Evolutionary conservation across 1,140 invertebrate species (phyloP).

Genomic region (Carcinoscorpius rotundicauda): DNA sequence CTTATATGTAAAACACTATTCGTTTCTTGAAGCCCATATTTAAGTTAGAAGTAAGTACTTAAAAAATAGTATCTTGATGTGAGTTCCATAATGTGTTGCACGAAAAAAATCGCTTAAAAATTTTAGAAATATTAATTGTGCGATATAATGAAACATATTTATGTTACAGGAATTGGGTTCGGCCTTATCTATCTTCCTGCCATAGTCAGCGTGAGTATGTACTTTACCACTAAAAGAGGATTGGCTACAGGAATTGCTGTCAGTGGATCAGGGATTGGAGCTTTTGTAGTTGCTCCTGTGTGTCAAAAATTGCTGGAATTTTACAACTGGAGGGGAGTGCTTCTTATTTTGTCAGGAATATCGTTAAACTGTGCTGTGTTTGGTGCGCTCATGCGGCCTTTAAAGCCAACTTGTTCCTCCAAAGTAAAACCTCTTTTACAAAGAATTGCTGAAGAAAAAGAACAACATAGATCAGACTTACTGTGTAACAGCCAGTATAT

Average conservation of each 20-base stretch:
- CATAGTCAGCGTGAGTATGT: slow-evolving; percentile 94
- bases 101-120: too few relatives aligned
- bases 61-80: too few relatives aligned
- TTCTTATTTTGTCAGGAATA: slow-evolving; percentile 79
- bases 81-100: too few relatives aligned
- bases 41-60: too few relatives aligned
- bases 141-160: too few relatives aligned
- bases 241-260: slow-evolving; percentile 97
- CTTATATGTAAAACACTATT: too few relatives aligned
- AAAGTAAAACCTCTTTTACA: slow-evolving; percentile 43
- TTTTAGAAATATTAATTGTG: too few relatives aligned
- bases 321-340: slow-evolving; percentile 77
- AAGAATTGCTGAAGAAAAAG: slow-evolving; percentile 78
- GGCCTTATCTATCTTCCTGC: slow-evolving; percentile 95
- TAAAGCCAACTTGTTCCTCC: slow-evolving; percentile 37
- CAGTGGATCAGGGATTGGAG: slow-evolving; percentile 86
- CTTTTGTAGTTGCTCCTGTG: slow-evolving; percentile 85
- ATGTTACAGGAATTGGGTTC: slow-evolving; percentile 40
- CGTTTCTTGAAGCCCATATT: too few relatives aligned
- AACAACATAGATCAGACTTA: slow-evolving; percentile 37
- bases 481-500: slow-evolving; percentile 18
- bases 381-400: slow-evolving; percentile 84
- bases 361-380: slow-evolving; percentile 87
- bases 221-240: slow-evolving; percentile 93
- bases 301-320: slow-evolving; percentile 57